These are phyloP conservation scores for Uloborus diversus DNA, from an alignment of 1,140 invertebrate genomes.

Conservation along the genomic window DNA sequence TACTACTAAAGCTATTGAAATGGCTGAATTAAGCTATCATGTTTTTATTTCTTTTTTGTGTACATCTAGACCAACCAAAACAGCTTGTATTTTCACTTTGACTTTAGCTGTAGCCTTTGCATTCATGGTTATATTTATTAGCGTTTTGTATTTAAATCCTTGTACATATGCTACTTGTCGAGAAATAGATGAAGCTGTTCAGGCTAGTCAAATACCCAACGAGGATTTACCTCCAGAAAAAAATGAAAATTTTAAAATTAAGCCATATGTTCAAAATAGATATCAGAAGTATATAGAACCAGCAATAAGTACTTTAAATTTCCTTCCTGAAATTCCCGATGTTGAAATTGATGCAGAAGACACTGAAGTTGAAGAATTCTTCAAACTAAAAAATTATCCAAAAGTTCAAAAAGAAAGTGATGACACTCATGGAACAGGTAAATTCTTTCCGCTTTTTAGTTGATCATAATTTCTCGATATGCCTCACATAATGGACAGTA, in stretches of 20 bases:
- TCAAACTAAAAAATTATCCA: no score
- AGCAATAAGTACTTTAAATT: background rate
- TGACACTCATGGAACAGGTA: no score
- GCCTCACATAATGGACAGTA: no score
- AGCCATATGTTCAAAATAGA: background rate
- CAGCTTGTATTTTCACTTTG: conserved; percentile 9
- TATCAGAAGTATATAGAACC: background rate
- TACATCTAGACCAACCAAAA: background rate
- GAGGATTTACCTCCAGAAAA: background rate
- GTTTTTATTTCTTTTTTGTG: conserved; percentile 7
- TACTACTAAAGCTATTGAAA: background rate
- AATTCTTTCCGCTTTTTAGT: no score
- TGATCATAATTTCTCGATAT: no score
- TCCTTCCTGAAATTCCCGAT: conserved; percentile 26
- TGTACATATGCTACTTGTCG: background rate
- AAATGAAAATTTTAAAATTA: background rate
- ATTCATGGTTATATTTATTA: conserved; percentile 9
- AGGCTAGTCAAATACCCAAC: background rate
- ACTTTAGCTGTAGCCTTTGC: conserved; percentile 13
- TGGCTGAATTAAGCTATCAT: background rate
- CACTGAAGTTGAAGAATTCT: no score
- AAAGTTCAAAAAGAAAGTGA: no score
- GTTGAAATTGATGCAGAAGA: background rate
- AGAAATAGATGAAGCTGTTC: background rate
- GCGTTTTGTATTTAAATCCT: conserved; percentile 9